Percentiles rank a stretch among this genome's conserved stretches.
Evolutionary conservation across 1,140 invertebrate genomes (phyloP).

Genomic region (Musca vetustissima): DNA sequence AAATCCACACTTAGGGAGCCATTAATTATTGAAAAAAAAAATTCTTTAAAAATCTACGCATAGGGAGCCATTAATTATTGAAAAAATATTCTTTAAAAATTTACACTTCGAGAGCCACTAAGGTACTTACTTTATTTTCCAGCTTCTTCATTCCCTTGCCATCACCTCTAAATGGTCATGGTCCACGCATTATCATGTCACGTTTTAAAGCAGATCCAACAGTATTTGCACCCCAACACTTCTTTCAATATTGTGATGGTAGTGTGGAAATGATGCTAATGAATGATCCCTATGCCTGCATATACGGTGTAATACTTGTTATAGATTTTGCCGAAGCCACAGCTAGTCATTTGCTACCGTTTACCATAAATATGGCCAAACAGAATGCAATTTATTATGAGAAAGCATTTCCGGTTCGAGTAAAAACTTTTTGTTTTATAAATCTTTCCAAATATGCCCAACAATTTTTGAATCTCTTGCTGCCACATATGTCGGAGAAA

Average conservation of each 20-base stretch:
- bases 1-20: too few relatives aligned
- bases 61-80: too few relatives aligned
- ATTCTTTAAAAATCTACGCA: too few relatives aligned
- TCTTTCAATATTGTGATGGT: too few relatives aligned
- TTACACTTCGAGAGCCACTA: too few relatives aligned
- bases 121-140: too few relatives aligned
- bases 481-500: slow-evolving; percentile 57
- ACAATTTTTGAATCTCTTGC: slow-evolving; percentile 57
- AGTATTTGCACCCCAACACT: slow-evolving; percentile 41
- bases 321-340: slow-evolving; percentile 56
- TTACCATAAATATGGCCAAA: slow-evolving; percentile 56
- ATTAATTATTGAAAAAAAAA: neutral
- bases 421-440: slow-evolving; percentile 58
- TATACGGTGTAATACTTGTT: slow-evolving; percentile 57
- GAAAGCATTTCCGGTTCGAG: slow-evolving; percentile 59
- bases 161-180: slow-evolving; percentile 37
- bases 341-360: slow-evolving; percentile 57
- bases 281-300: slow-evolving; percentile 56
- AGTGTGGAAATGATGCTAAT: slow-evolving; percentile 42
- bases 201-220: slow-evolving; percentile 39
- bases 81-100: slow-evolving; percentile 29
- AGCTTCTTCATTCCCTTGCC: slow-evolving; percentile 32
- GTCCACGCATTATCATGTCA: slow-evolving; percentile 46
- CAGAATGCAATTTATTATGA: slow-evolving; percentile 57
- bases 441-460: slow-evolving; percentile 57